Percentiles rank a stretch among this genome's conserved stretches.
Conservation (phyloP, 2,888 invertebrate species). For the Coelinius sp. region DNA sequence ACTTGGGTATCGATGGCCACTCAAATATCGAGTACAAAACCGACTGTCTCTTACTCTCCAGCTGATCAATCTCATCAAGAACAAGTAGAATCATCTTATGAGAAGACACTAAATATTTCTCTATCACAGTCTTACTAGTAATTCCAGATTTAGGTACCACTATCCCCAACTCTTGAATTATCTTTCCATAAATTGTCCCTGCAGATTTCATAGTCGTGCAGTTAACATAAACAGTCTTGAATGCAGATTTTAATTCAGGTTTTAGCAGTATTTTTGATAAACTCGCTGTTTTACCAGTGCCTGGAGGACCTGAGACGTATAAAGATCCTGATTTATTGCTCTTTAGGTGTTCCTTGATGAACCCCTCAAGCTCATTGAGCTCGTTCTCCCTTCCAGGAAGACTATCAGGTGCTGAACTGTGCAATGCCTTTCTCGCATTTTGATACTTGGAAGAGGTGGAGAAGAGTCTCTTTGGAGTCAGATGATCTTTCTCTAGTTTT, state of each 20-base stretch:
- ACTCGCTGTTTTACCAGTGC: conserved; percentile 96
- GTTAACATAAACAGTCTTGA: conserved; percentile 83
- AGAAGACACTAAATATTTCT: conserved; percentile 76
- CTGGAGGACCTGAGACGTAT: conserved; percentile 97
- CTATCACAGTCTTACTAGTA: conserved; percentile 78
- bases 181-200: conserved; percentile 82
- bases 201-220: conserved; percentile 93
- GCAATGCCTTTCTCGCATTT: conserved; percentile 72
- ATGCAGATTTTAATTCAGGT: conserved; percentile 75
- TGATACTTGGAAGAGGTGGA: conserved; percentile 56
- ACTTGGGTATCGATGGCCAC: conserved; percentile 83
- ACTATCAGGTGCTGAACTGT: conserved; percentile 72
- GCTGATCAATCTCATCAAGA: conserved; percentile 95
- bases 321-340: conserved; percentile 82
- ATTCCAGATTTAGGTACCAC: conserved; percentile 76
- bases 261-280: conserved; percentile 81
- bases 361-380: conserved; percentile 78
- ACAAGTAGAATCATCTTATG: conserved; percentile 86
- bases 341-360: conserved; percentile 79
- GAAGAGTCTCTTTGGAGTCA: conserved; percentile 58
- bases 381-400: conserved; percentile 87
- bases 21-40: conserved; percentile 94
- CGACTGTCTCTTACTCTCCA: conserved; percentile 86
- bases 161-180: conserved; percentile 81
- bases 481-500: conserved; percentile 36